Conservation (phyloP, 2,888 invertebrate species). For the Agriopis aurantiaria region DNA sequence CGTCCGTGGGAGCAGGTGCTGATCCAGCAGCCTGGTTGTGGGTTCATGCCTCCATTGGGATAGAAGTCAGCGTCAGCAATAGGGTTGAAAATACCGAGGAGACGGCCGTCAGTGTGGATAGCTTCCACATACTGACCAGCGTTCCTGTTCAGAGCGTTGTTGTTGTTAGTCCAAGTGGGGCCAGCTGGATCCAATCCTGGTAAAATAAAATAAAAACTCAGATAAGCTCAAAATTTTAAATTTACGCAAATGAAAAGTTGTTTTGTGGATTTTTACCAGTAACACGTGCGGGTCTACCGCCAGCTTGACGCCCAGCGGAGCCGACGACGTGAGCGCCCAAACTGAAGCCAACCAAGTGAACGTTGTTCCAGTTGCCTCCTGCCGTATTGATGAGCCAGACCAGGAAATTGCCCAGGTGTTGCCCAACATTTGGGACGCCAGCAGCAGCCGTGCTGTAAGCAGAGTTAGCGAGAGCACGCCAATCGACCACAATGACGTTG, state of each 20-base stretch:
- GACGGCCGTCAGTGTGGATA: conserved; percentile 69
- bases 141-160: conserved; percentile 54
- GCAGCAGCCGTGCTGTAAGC: conserved; percentile 62
- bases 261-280: conserved; percentile 57
- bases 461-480: conserved; percentile 61
- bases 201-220: neutral
- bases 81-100: conserved; percentile 61
- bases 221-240: neutral
- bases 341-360: conserved; percentile 79
- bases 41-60: conserved; percentile 69
- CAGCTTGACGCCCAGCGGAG: conserved; percentile 63
- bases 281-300: conserved; percentile 57
- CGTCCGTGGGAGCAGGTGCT: conserved; percentile 69
- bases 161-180: conserved; percentile 60
- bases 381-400: conserved; percentile 69
- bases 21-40: conserved; percentile 67
- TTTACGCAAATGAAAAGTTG: too few relatives aligned
- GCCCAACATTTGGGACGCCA: conserved; percentile 69
- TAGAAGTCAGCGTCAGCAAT: conserved; percentile 67
- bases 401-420: conserved; percentile 71
- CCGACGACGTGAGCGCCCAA: conserved; percentile 81
- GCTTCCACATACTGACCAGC: conserved; percentile 67
- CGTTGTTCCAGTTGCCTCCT: conserved; percentile 71
- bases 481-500: conserved; percentile 78
- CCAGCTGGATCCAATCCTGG: conserved; percentile 72